phyloP scores from a whole-genome alignment of 2,888 invertebrate genomes.

The Drosophila rubida region DNA sequence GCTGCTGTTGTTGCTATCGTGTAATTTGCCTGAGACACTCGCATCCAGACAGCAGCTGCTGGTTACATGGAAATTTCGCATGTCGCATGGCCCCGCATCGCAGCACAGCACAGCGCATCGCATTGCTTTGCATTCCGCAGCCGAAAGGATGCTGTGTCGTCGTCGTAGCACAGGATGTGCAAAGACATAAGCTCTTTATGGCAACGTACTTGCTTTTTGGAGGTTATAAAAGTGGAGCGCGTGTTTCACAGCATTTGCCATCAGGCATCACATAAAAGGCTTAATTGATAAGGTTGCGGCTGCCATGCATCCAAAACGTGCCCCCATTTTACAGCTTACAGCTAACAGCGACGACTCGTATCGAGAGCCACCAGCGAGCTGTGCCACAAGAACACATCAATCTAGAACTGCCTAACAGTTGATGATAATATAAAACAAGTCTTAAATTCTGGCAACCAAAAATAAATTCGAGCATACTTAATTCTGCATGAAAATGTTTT shows the following conservation, averaged over 20 bases:
- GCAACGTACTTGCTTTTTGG: constrained; percentile 22
- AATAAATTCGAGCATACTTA: constrained; percentile 26
- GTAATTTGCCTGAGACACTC: constrained; percentile 57
- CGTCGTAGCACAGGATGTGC: constrained; percentile 52
- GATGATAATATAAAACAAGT: constrained; percentile 34
- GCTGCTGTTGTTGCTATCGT: constrained; percentile 36
- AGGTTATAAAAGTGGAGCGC: constrained; percentile 47
- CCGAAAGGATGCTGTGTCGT: constrained; percentile 27
- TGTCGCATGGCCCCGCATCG: constrained; percentile 27
- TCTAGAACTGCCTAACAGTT: constrained; percentile 16
- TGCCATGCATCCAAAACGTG: constrained; percentile 35
- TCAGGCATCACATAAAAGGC: constrained; percentile 58
- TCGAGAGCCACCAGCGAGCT: not conserved
- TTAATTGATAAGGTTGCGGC: constrained; percentile 66
- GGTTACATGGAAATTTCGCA: constrained; percentile 62
- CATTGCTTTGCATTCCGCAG: too few species aligned
- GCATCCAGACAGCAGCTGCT: constrained; percentile 50
- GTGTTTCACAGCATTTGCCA: constrained; percentile 51
- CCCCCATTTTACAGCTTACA: constrained; percentile 21
- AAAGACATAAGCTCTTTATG: constrained; percentile 73
- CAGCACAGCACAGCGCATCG: constrained; percentile 1
- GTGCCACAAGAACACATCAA: constrained; percentile 29
- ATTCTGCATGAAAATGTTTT: constrained; percentile 37
- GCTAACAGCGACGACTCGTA: not conserved
- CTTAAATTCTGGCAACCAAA: constrained; percentile 9